phyloP scores from a whole-genome alignment of 2,797 vertebrate genomes.

The Australoheros facetus region DNA sequence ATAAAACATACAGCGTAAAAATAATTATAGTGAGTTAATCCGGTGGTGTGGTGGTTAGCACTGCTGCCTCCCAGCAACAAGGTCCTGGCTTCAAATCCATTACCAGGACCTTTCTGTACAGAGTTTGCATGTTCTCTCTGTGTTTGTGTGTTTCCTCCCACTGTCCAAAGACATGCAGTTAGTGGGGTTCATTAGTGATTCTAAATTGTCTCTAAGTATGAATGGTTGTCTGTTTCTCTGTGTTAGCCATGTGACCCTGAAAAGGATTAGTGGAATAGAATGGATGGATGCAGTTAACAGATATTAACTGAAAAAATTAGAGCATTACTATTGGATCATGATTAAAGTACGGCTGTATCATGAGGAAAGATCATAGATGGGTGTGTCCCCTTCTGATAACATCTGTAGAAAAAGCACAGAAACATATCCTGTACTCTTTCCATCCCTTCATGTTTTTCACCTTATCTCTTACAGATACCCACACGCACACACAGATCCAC shows the following conservation, averaged over 20 bases:
- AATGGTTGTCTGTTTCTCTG: too few relatives aligned
- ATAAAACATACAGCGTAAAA: neutral
- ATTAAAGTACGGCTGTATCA: neutral
- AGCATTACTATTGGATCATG: neutral
- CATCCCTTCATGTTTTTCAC: slow-evolving; percentile 8
- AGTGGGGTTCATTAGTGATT: too few relatives aligned
- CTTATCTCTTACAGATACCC: neutral
- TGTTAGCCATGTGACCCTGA: too few relatives aligned
- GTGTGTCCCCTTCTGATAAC: neutral
- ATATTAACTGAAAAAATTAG: neutral
- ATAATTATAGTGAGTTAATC: neutral
- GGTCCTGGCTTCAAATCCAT: too few relatives aligned
- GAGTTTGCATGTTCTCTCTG: too few relatives aligned
- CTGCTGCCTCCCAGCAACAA: too few relatives aligned
- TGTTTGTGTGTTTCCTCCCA: too few relatives aligned
- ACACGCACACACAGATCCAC: slow-evolving; percentile 1
- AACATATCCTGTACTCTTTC: neutral
- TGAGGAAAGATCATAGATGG: neutral
- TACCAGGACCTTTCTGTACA: too few relatives aligned
- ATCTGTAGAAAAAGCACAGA: neutral
- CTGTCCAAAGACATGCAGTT: too few relatives aligned
- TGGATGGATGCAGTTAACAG: neutral
- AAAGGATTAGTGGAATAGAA: too few relatives aligned
- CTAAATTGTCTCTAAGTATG: too few relatives aligned
- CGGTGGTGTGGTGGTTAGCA: too few relatives aligned